phyloP scores from a whole-genome alignment of 2,797 vertebrate genomes.

The Pseudopleuronectes americanus region DNA sequence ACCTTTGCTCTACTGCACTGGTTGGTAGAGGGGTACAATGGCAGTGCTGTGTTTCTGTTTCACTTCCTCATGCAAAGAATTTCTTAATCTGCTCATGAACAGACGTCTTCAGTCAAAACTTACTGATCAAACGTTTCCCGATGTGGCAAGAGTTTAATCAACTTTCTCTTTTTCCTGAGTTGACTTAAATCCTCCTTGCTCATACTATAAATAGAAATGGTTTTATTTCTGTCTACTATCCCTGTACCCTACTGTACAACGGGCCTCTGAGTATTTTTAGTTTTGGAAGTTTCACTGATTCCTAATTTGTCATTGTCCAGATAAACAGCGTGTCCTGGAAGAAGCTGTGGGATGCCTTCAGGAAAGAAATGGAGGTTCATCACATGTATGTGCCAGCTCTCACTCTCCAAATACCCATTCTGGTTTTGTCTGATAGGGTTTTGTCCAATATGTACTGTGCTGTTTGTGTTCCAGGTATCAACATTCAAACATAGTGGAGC shows the following conservation, averaged over 20 bases:
- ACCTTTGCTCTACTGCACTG: no score
- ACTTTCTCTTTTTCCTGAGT: no score
- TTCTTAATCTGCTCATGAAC: no score
- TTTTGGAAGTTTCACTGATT: not conserved
- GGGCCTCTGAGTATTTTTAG: no score
- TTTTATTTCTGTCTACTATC: not conserved
- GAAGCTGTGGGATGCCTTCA: conserved; percentile 81
- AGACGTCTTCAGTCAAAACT: no score
- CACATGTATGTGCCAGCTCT: conserved; percentile 74
- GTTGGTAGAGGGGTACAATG: no score
- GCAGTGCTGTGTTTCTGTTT: no score
- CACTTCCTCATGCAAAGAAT: no score
- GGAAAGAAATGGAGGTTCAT: conserved; percentile 83
- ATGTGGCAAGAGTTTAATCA: no score
- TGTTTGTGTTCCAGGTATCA: conserved; percentile 64
- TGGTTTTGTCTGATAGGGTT: not conserved
- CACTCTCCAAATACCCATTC: not conserved
- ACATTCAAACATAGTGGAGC: conserved; percentile 80
- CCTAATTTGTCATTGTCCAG: conserved; percentile 44
- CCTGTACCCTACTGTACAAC: not conserved
- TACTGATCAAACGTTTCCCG: no score
- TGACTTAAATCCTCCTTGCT: not conserved
- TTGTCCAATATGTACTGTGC: not conserved
- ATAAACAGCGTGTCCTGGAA: conserved; percentile 67
- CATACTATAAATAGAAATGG: not conserved